Percentiles rank a stretch among this genome's conserved stretches.
phyloP scores from a whole-genome alignment of 2,888 invertebrate genomes.

The Caenorhabditis sulstoni region DNA sequence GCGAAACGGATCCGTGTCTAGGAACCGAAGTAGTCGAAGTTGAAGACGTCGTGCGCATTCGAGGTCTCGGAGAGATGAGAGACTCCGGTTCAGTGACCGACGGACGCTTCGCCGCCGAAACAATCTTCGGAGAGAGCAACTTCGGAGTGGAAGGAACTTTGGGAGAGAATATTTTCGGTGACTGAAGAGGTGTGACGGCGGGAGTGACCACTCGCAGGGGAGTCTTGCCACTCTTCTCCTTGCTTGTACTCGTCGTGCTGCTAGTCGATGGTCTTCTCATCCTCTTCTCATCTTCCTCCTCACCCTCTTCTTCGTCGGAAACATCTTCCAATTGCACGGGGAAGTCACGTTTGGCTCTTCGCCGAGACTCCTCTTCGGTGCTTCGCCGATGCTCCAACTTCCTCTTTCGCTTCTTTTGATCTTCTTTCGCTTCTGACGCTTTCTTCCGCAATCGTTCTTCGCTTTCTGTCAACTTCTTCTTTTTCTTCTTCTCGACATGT shows the following conservation, averaged over 20 bases:
- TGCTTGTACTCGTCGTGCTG: conserved; percentile 1
- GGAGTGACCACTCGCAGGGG: conserved; percentile 26
- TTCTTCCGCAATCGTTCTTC: conserved; percentile 9
- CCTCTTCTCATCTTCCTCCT: conserved; percentile 7
- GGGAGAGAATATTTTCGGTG: conserved; percentile 35
- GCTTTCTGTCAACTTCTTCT: conserved; percentile 1
- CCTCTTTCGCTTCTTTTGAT: conserved; percentile 28
- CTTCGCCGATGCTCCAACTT: conserved; percentile 22
- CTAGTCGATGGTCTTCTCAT: conserved; percentile 21
- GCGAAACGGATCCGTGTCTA: conserved; percentile 1
- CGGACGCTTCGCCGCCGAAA: conserved; percentile 21
- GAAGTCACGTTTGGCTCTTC: conserved; percentile 32
- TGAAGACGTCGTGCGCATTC: conserved; percentile 36
- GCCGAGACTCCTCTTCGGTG: conserved; percentile 32
- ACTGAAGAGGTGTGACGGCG: conserved; percentile 23
- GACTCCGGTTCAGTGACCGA: conserved; percentile 32
- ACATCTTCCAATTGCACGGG: conserved; percentile 39
- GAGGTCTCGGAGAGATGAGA: conserved; percentile 16
- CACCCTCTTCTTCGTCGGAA: conserved; percentile 36
- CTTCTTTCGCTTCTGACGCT: conserved; percentile 5
- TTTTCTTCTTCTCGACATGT: conserved; percentile 12
- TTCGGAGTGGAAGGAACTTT: not conserved
- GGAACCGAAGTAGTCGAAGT: conserved; percentile 21
- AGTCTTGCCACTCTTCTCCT: conserved; percentile 32
- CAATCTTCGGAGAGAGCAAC: conserved; percentile 16